These are phyloP conservation scores for Trachelus troglodyta DNA, from an alignment of 2,888 invertebrate species.

Conservation along the genomic window DNA sequence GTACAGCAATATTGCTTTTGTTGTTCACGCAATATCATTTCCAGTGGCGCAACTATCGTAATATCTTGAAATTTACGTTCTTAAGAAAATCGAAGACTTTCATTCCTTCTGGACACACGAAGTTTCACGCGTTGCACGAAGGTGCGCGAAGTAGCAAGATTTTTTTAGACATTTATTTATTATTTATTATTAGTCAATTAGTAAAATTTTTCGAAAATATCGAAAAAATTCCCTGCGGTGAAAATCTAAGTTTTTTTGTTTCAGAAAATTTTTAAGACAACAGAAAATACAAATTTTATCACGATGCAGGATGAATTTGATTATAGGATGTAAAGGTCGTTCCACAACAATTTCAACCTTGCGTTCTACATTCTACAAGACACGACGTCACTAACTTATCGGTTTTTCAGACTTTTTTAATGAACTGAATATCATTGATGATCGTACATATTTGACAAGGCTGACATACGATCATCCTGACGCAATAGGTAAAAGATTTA, in stretches of 20 bases:
- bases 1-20: neutral
- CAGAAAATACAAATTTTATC: neutral
- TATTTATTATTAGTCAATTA: neutral
- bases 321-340: neutral
- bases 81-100: conserved; percentile 1
- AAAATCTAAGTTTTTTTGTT: neutral
- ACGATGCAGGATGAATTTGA: neutral
- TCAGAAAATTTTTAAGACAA: neutral
- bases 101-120: neutral
- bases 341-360: neutral
- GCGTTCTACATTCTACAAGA: neutral
- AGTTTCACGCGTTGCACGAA: neutral
- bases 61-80: neutral
- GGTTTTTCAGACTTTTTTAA: neutral
- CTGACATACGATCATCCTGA: neutral
- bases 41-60: neutral
- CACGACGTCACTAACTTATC: neutral
- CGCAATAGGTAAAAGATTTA: neutral
- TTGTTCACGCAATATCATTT: neutral
- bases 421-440: neutral
- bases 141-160: neutral
- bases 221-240: neutral
- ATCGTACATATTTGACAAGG: neutral
- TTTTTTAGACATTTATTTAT: neutral
- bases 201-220: neutral